phyloP scores from a whole-genome alignment of 2,888 invertebrate species.

The Gymnocheta viridis region DNA sequence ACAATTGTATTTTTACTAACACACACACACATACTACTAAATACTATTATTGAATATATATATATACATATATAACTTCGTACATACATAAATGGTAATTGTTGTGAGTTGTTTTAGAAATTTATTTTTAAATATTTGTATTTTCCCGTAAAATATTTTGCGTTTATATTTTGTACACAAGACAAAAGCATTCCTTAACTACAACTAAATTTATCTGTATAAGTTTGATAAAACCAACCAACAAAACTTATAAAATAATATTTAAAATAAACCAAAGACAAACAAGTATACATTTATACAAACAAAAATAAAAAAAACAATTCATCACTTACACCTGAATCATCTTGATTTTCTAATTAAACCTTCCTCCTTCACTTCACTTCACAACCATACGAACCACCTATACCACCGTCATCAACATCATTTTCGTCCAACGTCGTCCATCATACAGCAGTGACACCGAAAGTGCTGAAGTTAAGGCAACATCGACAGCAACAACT shows the following conservation, averaged over 20 bases:
- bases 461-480: slow-evolving; percentile 85
- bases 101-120: slow-evolving; percentile 49
- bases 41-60: neutral
- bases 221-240: slow-evolving; percentile 28
- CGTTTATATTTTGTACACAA: slow-evolving; percentile 29
- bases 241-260: neutral
- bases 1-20: slow-evolving; percentile 52
- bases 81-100: slow-evolving; percentile 57
- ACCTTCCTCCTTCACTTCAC: slow-evolving; percentile 56
- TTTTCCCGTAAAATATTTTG: slow-evolving; percentile 17
- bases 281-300: slow-evolving; percentile 17
- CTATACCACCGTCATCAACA: slow-evolving; percentile 41
- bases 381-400: slow-evolving; percentile 49
- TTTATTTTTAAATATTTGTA: slow-evolving; percentile 32
- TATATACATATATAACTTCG: slow-evolving; percentile 20
- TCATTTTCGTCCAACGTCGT: neutral
- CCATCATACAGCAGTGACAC: slow-evolving; percentile 85
- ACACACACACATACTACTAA: slow-evolving; percentile 20
- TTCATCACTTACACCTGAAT: slow-evolving; percentile 58
- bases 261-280: neutral
- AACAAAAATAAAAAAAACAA: slow-evolving; percentile 38
- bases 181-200: slow-evolving; percentile 36
- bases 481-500: slow-evolving; percentile 78
- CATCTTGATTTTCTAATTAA: slow-evolving; percentile 61
- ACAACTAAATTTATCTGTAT: slow-evolving; percentile 47